These are phyloP conservation scores for Aegotheles bennettii DNA, from an alignment of 2,113 vertebrate species.

Conservation along the genomic window DNA sequence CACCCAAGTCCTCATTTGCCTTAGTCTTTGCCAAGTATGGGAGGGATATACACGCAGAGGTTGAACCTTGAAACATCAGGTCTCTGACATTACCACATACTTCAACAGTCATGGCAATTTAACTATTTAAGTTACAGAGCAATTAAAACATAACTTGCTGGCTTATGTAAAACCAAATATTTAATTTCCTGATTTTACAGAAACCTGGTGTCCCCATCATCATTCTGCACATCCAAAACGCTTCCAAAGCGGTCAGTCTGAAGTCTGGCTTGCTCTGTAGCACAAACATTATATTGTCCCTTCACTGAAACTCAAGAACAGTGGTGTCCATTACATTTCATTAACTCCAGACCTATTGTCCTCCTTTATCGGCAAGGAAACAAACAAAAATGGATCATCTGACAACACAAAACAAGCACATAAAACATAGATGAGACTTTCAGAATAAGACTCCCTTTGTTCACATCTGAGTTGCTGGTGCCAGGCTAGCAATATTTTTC, in stretches of 20 bases:
- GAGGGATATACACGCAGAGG: not conserved
- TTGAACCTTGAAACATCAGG: not conserved
- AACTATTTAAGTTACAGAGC: not conserved
- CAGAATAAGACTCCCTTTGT: slow-evolving; percentile 52
- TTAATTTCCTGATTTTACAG: not conserved
- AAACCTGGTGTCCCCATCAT: not conserved
- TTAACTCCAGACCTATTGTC: slow-evolving; percentile 58
- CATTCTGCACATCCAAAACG: not conserved
- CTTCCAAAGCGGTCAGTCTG: not conserved
- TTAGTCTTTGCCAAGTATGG: not conserved
- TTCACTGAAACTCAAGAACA: slow-evolving; percentile 63
- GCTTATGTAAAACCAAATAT: not conserved
- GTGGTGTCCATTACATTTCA: slow-evolving; percentile 66
- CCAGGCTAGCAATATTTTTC: slow-evolving; percentile 46
- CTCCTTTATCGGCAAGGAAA: slow-evolving; percentile 32
- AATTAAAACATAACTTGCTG: not conserved
- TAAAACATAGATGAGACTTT: slow-evolving; percentile 40
- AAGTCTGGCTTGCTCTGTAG: not conserved
- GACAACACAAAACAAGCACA: slow-evolving; percentile 40
- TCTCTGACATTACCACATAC: not conserved
- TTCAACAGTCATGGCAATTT: not conserved
- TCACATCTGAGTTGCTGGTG: slow-evolving; percentile 56
- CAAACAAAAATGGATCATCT: slow-evolving; percentile 57
- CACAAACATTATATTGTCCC: not conserved
- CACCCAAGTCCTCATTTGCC: not conserved